A percentile compares a stretch with the other conserved stretches of the same genome.
Conservation (phyloP, 2,113 vertebrate genomes). For the Ptilonorhynchus violaceus region DNA sequence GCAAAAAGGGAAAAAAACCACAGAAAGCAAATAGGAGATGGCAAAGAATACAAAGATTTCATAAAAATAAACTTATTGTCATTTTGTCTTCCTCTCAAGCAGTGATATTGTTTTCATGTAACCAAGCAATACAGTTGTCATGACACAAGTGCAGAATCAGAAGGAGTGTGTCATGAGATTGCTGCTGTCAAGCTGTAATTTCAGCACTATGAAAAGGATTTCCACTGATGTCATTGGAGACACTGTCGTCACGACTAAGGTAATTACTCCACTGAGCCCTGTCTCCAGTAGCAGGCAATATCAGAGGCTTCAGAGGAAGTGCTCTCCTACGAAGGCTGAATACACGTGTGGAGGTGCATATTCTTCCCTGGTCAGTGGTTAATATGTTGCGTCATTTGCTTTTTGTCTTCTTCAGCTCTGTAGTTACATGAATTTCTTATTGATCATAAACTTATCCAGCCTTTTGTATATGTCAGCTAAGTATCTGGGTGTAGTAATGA, state of each 20-base stretch:
- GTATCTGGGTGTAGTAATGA: background rate
- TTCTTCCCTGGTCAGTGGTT: background rate
- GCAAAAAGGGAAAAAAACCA: background rate
- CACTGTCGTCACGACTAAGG: background rate
- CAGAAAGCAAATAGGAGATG: background rate
- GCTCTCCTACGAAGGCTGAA: background rate
- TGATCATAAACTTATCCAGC: background rate
- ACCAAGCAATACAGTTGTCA: background rate
- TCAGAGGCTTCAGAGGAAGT: background rate
- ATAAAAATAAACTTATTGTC: background rate
- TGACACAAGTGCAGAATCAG: background rate
- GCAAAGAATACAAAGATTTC: background rate
- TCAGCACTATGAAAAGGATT: conserved; percentile 13
- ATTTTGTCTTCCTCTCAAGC: background rate
- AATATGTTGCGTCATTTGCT: background rate
- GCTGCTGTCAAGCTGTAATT: conserved; percentile 24
- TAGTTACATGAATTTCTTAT: background rate
- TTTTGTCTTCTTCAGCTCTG: background rate
- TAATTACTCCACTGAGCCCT: background rate
- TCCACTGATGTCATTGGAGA: background rate
- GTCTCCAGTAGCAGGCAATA: background rate
- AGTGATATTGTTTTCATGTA: background rate
- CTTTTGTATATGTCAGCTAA: background rate
- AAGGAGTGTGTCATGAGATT: background rate
- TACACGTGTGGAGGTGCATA: background rate